phyloP scores from a whole-genome alignment of 2,888 invertebrate genomes.

The Gryllus longicercus region DNA sequence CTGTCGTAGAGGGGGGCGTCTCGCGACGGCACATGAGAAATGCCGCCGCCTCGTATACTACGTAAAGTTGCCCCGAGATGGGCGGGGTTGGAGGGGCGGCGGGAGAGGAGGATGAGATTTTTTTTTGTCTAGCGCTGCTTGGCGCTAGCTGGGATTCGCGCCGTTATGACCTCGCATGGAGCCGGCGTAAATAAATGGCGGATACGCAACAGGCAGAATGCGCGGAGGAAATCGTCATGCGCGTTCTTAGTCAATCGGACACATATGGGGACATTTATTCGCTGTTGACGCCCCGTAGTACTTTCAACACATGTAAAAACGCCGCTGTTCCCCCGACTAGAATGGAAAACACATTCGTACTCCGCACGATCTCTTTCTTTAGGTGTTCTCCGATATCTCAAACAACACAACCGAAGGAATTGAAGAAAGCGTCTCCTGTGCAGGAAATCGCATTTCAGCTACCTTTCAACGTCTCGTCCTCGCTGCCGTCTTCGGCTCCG shows the following conservation, averaged over 20 bases:
- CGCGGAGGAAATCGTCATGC: too few species aligned
- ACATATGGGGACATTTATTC: neutral
- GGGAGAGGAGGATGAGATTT: too few species aligned
- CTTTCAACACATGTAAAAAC: neutral
- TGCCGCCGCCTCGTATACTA: neutral
- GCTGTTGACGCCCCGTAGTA: neutral
- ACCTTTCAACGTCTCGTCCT: neutral
- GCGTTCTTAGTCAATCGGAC: too few species aligned
- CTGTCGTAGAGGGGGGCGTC: neutral
- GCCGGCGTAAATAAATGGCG: too few species aligned
- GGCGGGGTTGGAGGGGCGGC: too few species aligned
- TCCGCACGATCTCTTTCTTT: neutral
- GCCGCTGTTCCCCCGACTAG: neutral
- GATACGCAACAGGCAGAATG: too few species aligned
- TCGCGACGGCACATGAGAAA: neutral
- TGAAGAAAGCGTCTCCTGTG: constrained; percentile 4
- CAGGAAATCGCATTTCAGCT: neutral
- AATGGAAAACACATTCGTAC: too few species aligned
- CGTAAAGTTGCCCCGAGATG: too few species aligned
- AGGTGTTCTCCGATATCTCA: neutral
- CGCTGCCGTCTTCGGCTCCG: too few species aligned
- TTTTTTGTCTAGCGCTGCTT: too few species aligned
- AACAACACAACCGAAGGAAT: neutral
- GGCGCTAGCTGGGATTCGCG: too few species aligned
- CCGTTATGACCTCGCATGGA: too few species aligned